Base-by-base conservation (phyloP, 92 coral and sea anemone species). In the Epizoanthus fatuus region DNA sequence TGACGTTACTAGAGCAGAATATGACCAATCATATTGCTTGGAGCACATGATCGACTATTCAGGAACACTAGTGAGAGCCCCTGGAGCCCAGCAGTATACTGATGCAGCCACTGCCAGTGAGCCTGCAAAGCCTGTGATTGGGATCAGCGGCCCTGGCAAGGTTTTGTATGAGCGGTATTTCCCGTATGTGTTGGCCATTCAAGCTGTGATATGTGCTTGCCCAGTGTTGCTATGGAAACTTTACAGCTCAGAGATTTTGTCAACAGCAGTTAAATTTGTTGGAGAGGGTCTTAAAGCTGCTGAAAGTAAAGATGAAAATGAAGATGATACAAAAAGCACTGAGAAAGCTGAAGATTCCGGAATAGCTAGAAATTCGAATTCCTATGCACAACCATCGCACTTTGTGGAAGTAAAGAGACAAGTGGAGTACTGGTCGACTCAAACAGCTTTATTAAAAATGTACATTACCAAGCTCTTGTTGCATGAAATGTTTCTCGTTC, bases 11-110 rank as follows among this genome's bases (percentile, higher is more conserved):
- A 91, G 88, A 68, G 92, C 98, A 29, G 85, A 87, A 54, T 94
- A 94, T 74, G 94, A 94, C 87, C 88, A 82, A 53, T 92, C 98
- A 7, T 94, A 84, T 83, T 94, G 98, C 79, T 84, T 88, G 47
- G 81, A 87, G 64, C 89, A 85, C 81, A 94, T 94, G 95, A 75
- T 82, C 16, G 98, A 94, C 81, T 69, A 83, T 68, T 63, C 87
- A 17, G 86, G 84, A 12, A 88, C 86, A 37, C 94, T 94, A 57
- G 84, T 87, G 35, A 39, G 90, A 14, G 95, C 91, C 19, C 56
- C 89, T 6, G 83, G 88, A 38, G 76, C 62, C 5, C 45, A 29
- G 68, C 54, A 15, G 35, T n/a, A 35, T 7, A 49, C 53, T 49
- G 62, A 57, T 15, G 54, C 20, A 57, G 52, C 64, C 17, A 13